A percentile compares a stretch with the other conserved stretches of the same genome.
Evolutionary conservation across 2,888 invertebrate species (phyloP).

Genomic region (Poecilus cupreus): DNA sequence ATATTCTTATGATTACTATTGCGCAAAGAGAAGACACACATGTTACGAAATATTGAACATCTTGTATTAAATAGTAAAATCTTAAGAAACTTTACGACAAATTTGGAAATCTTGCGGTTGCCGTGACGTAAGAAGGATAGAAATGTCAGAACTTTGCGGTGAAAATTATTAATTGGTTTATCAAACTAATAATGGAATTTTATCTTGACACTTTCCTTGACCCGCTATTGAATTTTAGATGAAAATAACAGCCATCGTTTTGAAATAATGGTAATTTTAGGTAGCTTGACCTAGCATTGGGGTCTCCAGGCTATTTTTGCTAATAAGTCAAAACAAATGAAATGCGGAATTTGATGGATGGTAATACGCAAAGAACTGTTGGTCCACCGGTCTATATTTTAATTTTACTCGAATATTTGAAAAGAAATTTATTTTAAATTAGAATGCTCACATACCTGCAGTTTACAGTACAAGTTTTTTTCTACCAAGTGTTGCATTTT

Average conservation of each 20-base stretch:
- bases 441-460: too few relatives aligned
- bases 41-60: slow-evolving; percentile 39
- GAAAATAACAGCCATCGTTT: background rate
- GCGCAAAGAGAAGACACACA: slow-evolving; percentile 24
- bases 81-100: slow-evolving; percentile 46
- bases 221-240: background rate
- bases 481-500: too few relatives aligned
- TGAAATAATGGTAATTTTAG: too few relatives aligned
- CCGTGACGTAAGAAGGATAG: slow-evolving; percentile 1
- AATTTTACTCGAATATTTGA: too few relatives aligned
- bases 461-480: too few relatives aligned
- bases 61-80: slow-evolving; percentile 14
- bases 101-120: slow-evolving; percentile 48
- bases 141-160: slow-evolving; percentile 4
- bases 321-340: too few relatives aligned
- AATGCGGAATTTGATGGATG: background rate
- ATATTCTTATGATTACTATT: slow-evolving; percentile 36
- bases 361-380: too few relatives aligned
- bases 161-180: slow-evolving; percentile 9
- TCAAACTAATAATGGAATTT: background rate
- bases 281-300: background rate
- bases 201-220: slow-evolving; percentile 20
- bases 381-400: too few relatives aligned
- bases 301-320: background rate
- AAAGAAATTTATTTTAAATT: too few relatives aligned